Evolutionary conservation across 2,888 invertebrate genomes (phyloP), one percentile per base, ranked within the genome.

Genomic region (Timandra comae): DNA sequence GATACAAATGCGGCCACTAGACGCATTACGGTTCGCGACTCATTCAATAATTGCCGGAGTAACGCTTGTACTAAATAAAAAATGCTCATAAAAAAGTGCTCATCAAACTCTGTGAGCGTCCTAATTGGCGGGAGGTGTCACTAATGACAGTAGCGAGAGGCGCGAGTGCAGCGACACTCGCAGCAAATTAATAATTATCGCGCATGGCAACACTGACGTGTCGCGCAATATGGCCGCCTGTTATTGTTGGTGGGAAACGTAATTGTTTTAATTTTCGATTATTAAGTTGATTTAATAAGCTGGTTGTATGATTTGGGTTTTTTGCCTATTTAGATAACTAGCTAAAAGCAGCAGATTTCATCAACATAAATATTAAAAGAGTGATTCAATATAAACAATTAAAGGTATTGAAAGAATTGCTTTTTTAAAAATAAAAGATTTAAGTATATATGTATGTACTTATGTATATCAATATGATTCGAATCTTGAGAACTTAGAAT

Each of bases 111-210:
- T 70, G 67, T 54, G 70, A 65, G 71, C 72, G 63, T 73, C 67
- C 67, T 82, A 81, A 82, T 85, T 84, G 84, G 85, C 71, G 78
- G 66, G 81, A 84, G 84, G 85, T 84, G 84, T 84, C 82, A 69
- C 80, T 82, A 84, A 84, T 84, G 84, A 82, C 71, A 76, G 46
- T 59, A 57, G 63, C 65, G 62, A 72, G 73, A 70, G 70, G 46
- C 47, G 49, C 46, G 42, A 47, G 41, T 46, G 46, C 46, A 49
- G 43, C 49, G 59, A 58, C 61, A 46, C 49, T 49, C 63, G 64
- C 65, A 68, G 80, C 77, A 77, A 81, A 84, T 82, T 84, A 82
- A 78, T 84, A 82, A 84, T 85, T 84, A 84, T 82, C 66, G 66
- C 80, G 81, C 75, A 70, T 82, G 80, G 81, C 70, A 81, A 79